phyloP scores from a whole-genome alignment of 2,113 vertebrate species.

The Saccopteryx leptura region DNA sequence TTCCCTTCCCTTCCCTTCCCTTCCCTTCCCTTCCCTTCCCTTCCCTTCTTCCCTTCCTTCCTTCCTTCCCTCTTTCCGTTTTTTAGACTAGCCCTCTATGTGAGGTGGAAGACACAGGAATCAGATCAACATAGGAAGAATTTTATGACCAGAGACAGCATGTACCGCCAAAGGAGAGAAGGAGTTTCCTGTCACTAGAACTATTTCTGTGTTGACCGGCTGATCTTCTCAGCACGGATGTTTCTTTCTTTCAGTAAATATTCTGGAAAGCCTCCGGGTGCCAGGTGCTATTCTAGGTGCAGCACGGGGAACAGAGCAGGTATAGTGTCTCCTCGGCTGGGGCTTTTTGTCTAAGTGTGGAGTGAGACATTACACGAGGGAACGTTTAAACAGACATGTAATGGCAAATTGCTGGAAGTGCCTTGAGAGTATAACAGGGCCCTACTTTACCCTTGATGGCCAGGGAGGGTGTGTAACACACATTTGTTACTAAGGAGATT shows the following conservation, averaged over 20 bases:
- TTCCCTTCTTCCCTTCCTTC: too few species aligned
- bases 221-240: conserved; percentile 7
- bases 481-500: not conserved
- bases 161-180: conserved; percentile 20
- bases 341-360: not conserved
- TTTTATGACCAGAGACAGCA: not conserved
- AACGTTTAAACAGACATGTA: not conserved
- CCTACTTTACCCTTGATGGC: not conserved
- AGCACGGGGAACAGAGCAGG: not conserved
- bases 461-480: not conserved
- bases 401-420: not conserved
- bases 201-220: not conserved
- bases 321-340: not conserved
- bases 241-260: not conserved
- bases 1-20: too few species aligned
- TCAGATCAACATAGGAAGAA: not conserved
- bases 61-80: not conserved
- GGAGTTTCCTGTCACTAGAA: not conserved
- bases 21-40: too few species aligned
- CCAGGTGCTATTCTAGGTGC: not conserved
- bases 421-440: not conserved
- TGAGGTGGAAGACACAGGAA: not conserved
- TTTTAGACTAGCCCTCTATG: not conserved
- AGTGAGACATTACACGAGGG: not conserved
- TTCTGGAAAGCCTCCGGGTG: not conserved